Evolutionary conservation across 2,797 vertebrate species (phyloP).

Genomic region (Crax fasciolata): DNA sequence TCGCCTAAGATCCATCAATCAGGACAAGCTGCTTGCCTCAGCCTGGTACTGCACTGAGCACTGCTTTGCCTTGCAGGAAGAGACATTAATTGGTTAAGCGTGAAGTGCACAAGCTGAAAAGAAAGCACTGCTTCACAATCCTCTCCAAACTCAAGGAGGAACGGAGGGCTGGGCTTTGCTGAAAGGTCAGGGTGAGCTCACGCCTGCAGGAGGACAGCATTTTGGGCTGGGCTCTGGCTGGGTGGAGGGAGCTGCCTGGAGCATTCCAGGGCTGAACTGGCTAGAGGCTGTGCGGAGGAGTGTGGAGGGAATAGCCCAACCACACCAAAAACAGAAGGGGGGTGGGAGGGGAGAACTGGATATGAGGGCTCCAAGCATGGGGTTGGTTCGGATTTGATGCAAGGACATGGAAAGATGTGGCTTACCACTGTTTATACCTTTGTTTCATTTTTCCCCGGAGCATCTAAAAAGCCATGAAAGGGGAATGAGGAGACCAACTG

Average conservation of each 20-base stretch:
- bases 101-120: conserved; percentile 24
- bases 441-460: not conserved
- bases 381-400: conserved; percentile 10
- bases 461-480: not conserved
- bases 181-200: conserved; percentile 68
- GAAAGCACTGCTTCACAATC: conserved; percentile 11
- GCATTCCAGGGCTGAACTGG: conserved; percentile 55
- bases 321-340: conserved; percentile 45
- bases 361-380: not conserved
- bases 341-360: not conserved
- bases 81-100: conserved; percentile 30
- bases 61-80: not conserved
- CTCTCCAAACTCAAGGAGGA: conserved; percentile 4
- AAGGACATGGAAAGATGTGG: conserved; percentile 29
- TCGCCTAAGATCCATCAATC: not conserved
- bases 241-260: conserved; percentile 67
- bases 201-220: not conserved
- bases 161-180: conserved; percentile 26
- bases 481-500: not conserved
- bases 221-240: conserved; percentile 57
- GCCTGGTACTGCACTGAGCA: accelerated
- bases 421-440: conserved; percentile 16
- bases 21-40: not conserved
- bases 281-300: not conserved
- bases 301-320: conserved; percentile 24